Conservation (phyloP, 2,113 vertebrate genomes). For the Sminthopsis crassicaudata region DNA sequence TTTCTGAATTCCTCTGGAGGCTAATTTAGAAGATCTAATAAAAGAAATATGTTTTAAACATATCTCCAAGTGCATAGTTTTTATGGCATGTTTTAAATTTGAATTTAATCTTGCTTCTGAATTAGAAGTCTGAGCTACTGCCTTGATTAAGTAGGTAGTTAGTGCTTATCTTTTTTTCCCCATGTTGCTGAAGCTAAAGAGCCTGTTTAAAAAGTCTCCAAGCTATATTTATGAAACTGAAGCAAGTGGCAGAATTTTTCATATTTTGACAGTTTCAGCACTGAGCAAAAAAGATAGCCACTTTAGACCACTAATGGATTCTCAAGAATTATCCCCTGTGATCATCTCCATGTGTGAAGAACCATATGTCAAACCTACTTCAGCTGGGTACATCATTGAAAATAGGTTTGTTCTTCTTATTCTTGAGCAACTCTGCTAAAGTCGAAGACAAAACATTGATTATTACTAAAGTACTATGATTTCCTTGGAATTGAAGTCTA, state of each 20-base stretch:
- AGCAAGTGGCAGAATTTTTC: conserved; percentile 76
- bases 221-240: conserved; percentile 78
- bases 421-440: conserved; percentile 43
- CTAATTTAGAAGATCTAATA: conserved; percentile 62
- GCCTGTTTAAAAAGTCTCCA: conserved; percentile 73
- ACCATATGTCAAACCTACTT: conserved; percentile 78
- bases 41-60: conserved; percentile 54
- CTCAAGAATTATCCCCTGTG: conserved; percentile 77
- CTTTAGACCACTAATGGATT: conserved; percentile 74
- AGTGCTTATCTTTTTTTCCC: conserved; percentile 61
- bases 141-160: conserved; percentile 79
- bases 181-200: conserved; percentile 48
- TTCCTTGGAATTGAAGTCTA: conserved; percentile 31
- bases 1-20: conserved; percentile 54
- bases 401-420: not conserved
- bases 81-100: conserved; percentile 74
- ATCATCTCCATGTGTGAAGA: conserved; percentile 80
- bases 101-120: conserved; percentile 79
- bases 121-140: conserved; percentile 74
- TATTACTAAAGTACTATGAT: conserved; percentile 31
- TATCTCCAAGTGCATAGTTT: conserved; percentile 56
- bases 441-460: conserved; percentile 20
- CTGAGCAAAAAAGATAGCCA: conserved; percentile 68
- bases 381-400: conserved; percentile 48
- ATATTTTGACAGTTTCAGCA: conserved; percentile 75